These are phyloP conservation scores for Sialis lutaria DNA, from an alignment of 2,888 invertebrate species.

Conservation along the genomic window DNA sequence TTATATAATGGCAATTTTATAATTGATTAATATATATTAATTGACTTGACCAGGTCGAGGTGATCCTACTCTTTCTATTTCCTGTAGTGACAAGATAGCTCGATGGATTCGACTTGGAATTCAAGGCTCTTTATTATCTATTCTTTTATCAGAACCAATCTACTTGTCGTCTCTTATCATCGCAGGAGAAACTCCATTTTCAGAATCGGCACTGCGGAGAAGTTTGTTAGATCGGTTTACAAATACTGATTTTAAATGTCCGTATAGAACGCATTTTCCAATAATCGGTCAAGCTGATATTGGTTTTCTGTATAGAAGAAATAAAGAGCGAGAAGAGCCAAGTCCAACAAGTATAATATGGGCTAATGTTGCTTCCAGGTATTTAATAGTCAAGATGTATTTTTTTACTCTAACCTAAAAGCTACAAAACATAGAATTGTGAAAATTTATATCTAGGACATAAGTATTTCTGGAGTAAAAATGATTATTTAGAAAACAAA, in stretches of 20 bases:
- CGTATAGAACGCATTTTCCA: conserved; percentile 15
- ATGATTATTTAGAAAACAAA: no score
- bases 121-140: conserved; percentile 63
- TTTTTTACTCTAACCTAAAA: no score
- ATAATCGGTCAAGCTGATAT: conserved; percentile 20
- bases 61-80: conserved; percentile 71
- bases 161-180: conserved; percentile 53
- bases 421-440: no score
- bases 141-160: conserved; percentile 47
- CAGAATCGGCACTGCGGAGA: conserved; percentile 27
- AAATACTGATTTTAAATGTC: conserved; percentile 10
- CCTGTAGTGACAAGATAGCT: conserved; percentile 88
- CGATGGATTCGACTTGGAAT: conserved; percentile 75
- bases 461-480: no score
- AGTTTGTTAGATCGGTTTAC: conserved; percentile 28
- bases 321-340: conserved; percentile 23
- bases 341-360: conserved; percentile 44
- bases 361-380: conserved; percentile 29
- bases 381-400: no score
- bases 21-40: not conserved
- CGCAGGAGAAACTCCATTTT: conserved; percentile 46
- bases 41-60: conserved; percentile 40
- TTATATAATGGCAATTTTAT: not conserved
- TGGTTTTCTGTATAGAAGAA: conserved; percentile 26
- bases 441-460: no score